Conservation (phyloP, 2,888 invertebrate genomes). For the Trimorus sp. region DNA sequence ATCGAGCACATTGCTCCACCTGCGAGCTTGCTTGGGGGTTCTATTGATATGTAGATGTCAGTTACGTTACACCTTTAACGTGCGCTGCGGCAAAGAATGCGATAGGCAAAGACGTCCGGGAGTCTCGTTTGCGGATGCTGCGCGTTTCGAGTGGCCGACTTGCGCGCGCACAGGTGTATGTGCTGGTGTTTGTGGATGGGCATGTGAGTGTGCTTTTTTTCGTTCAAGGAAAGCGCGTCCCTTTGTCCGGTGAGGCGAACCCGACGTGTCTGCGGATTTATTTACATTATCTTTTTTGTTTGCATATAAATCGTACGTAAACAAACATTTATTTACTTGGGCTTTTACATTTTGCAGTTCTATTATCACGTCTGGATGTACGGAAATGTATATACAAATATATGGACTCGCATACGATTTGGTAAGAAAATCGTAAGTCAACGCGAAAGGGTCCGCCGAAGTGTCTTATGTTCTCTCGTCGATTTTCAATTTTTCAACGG, state of each 20-base stretch:
- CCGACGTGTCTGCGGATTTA: constrained; percentile 38
- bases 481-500: constrained; percentile 60
- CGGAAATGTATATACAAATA: no score
- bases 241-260: constrained; percentile 31
- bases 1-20: constrained; percentile 78
- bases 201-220: neutral
- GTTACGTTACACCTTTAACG: constrained; percentile 78
- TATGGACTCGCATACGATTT: no score
- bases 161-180: neutral
- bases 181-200: no score
- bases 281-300: constrained; percentile 41
- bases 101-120: constrained; percentile 34
- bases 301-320: no score
- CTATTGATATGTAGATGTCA: constrained; percentile 79
- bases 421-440: no score
- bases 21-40: constrained; percentile 77
- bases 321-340: no score
- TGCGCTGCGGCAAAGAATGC: constrained; percentile 72
- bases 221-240: constrained; percentile 38
- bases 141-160: constrained; percentile 44
- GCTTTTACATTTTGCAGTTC: no score
- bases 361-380: no score
- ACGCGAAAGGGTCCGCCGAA: constrained; percentile 2
- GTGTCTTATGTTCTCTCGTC: constrained; percentile 47
- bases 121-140: constrained; percentile 47